Percentiles rank a stretch among this genome's conserved stretches.
phyloP scores from a whole-genome alignment of 2,113 vertebrate species.

The Athene noctua region DNA sequence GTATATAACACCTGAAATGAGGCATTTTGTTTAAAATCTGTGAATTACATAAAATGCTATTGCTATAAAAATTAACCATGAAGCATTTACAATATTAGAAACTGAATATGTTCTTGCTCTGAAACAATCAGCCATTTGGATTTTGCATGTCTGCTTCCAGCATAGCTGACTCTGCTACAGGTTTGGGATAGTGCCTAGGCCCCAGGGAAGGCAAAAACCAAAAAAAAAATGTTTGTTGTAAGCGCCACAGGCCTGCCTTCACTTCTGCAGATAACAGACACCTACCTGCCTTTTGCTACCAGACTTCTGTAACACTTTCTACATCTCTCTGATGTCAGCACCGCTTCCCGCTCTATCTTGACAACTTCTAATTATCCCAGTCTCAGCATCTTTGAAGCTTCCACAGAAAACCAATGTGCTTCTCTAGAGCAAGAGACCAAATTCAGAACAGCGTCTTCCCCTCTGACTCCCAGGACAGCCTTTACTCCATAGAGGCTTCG shows the following conservation, averaged over 20 bases:
- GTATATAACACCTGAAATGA: neutral
- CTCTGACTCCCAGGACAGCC: neutral
- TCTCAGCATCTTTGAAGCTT: neutral
- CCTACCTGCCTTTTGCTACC: constrained; percentile 20
- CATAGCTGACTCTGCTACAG: neutral
- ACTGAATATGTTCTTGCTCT: neutral
- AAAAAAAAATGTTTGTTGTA: neutral
- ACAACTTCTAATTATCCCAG: constrained; percentile 47
- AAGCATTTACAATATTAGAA: neutral
- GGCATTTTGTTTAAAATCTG: neutral
- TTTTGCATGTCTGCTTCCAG: neutral
- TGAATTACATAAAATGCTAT: neutral
- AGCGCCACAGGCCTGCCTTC: neutral
- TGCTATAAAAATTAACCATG: neutral
- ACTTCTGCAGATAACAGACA: neutral
- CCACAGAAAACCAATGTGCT: neutral
- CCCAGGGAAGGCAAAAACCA: neutral
- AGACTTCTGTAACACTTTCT: neutral
- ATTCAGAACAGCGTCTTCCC: neutral
- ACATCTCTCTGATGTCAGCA: neutral
- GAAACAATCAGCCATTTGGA: neutral
- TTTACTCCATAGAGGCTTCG: neutral
- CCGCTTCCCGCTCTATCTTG: neutral
- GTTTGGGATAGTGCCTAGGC: neutral
- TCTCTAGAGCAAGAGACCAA: neutral